These are phyloP conservation scores for Nesidiocoris tenuis DNA, from an alignment of 2,888 invertebrate genomes.

Conservation along the genomic window DNA sequence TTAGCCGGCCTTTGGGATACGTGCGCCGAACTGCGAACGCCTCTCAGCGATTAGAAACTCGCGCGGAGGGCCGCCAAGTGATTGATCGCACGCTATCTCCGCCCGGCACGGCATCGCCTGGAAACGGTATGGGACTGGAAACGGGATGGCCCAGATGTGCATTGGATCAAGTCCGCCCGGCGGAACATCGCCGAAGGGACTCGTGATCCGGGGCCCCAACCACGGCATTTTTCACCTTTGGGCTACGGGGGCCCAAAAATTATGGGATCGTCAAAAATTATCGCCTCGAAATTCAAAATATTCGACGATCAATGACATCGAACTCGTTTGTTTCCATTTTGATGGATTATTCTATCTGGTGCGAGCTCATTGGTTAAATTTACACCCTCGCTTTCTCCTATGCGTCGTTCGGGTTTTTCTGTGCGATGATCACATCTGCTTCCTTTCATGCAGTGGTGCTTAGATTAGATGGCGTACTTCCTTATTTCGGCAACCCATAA, in stretches of 20 bases:
- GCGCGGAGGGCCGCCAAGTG: conserved; percentile 22
- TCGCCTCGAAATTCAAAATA: background rate
- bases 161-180: conserved; percentile 26
- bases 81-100: conserved; percentile 34
- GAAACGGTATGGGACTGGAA: background rate
- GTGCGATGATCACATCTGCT: too few relatives aligned
- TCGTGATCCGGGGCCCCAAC: conserved; percentile 13
- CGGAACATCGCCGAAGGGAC: background rate
- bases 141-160: conserved; percentile 34
- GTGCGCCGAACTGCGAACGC: background rate
- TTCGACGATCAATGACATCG: too few relatives aligned
- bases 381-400: too few relatives aligned
- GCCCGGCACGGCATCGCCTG: background rate
- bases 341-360: too few relatives aligned
- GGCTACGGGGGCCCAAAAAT: background rate
- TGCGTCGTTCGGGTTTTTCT: too few relatives aligned
- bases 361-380: too few relatives aligned
- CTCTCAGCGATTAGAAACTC: conserved; percentile 27
- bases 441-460: too few relatives aligned
- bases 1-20: conserved; percentile 17
- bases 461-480: too few relatives aligned
- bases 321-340: too few relatives aligned
- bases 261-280: background rate
- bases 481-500: too few relatives aligned
- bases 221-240: background rate